Evolutionary conservation across 2,888 invertebrate species (phyloP).

Genomic region (Prosapia bicincta): DNA sequence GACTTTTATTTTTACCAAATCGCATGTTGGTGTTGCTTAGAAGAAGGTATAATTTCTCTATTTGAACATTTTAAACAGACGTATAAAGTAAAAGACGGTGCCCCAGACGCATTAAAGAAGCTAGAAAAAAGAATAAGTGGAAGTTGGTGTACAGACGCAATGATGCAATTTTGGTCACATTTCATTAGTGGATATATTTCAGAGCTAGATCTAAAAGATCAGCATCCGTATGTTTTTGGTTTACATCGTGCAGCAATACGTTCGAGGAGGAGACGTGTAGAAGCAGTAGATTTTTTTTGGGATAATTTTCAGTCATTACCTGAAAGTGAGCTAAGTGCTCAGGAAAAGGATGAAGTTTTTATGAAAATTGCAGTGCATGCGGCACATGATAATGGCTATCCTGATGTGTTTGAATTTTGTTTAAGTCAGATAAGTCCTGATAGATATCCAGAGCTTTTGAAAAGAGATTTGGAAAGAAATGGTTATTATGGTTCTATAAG

Average conservation of each 20-base stretch:
- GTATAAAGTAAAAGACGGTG: background rate
- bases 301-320: background rate
- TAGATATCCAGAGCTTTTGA: background rate
- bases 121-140: too few species aligned
- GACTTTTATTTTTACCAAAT: background rate
- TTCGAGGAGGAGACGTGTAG: background rate
- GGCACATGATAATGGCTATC: background rate
- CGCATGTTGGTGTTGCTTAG: background rate
- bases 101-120: too few species aligned
- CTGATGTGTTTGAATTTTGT: background rate
- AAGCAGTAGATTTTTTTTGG: background rate
- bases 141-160: background rate
- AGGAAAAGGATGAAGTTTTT: background rate
- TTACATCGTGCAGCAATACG: background rate
- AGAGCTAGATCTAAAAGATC: background rate
- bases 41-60: background rate
- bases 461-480: background rate
- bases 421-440: background rate
- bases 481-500: background rate
- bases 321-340: background rate
- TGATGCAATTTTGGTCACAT: background rate
- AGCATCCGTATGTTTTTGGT: background rate
- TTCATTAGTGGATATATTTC: too few species aligned
- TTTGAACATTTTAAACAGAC: background rate
- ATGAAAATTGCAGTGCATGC: background rate